Conservation (phyloP, 2,797 vertebrate genomes). For the Esox masquinongy region DNA sequence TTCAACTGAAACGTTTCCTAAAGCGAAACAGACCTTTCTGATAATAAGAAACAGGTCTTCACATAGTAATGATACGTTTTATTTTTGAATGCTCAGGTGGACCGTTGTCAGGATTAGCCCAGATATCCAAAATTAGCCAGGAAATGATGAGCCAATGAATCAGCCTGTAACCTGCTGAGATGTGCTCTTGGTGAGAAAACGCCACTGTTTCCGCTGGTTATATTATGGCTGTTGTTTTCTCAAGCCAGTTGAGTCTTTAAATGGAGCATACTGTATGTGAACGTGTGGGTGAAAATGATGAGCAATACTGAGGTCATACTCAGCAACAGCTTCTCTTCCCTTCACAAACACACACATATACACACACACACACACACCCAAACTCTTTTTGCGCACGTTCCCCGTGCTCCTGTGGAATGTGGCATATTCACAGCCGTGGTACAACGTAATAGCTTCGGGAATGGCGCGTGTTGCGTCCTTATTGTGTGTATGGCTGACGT, state of each 20-base stretch:
- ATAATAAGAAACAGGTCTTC: no score
- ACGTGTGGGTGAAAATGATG: background rate
- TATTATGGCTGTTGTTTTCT: background rate
- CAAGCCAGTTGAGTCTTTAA: background rate
- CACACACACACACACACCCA: background rate
- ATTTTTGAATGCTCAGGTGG: no score
- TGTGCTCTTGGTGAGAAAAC: background rate
- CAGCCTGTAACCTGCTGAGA: background rate
- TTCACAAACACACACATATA: background rate
- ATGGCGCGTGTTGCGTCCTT: slow-evolving; percentile 12
- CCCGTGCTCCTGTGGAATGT: no score
- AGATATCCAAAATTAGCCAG: background rate
- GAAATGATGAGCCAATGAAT: background rate
- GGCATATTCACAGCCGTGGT: no score
- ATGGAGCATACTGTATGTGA: background rate
- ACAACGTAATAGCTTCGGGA: background rate
- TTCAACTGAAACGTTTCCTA: no score
- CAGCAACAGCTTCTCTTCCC: background rate
- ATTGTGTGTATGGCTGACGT: slow-evolving; percentile 20
- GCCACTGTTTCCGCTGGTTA: background rate
- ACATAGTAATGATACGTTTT: no score
- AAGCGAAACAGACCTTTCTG: no score
- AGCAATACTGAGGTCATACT: slow-evolving; percentile 19
- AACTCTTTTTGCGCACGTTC: no score
- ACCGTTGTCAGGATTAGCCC: no score